Evolutionary conservation across 2,113 vertebrate species (phyloP).

Genomic region (Panurus biarmicus): DNA sequence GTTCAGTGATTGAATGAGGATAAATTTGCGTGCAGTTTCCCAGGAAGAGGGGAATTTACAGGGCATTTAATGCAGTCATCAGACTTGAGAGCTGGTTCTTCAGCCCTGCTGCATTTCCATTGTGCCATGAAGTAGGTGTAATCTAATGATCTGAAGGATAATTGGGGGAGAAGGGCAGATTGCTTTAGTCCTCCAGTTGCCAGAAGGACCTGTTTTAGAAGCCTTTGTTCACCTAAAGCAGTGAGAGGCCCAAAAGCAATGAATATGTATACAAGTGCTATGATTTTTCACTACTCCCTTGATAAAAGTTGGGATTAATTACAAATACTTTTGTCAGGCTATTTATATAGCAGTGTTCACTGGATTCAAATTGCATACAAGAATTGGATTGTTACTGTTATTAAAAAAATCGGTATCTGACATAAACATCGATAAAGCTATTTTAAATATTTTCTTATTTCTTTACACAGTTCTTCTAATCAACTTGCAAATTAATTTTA

Average conservation of each 20-base stretch:
- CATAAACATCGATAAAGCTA: background rate
- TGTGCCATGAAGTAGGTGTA: background rate
- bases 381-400: background rate
- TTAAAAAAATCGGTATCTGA: fast-evolving
- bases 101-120: background rate
- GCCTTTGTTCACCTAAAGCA: background rate
- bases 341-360: background rate
- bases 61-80: background rate
- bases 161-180: background rate
- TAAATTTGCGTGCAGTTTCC: background rate
- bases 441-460: background rate
- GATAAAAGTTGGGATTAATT: background rate
- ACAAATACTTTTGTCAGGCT: background rate
- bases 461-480: background rate
- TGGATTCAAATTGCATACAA: background rate
- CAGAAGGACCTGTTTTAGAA: background rate
- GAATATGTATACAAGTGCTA: background rate
- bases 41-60: background rate
- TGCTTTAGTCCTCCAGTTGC: background rate
- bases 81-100: background rate
- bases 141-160: background rate
- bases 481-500: background rate
- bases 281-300: background rate
- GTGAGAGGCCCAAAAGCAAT: background rate
- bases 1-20: background rate